Evolutionary conservation across 2,797 vertebrate genomes (phyloP).

Genomic region (Apogon talboti): DNA sequence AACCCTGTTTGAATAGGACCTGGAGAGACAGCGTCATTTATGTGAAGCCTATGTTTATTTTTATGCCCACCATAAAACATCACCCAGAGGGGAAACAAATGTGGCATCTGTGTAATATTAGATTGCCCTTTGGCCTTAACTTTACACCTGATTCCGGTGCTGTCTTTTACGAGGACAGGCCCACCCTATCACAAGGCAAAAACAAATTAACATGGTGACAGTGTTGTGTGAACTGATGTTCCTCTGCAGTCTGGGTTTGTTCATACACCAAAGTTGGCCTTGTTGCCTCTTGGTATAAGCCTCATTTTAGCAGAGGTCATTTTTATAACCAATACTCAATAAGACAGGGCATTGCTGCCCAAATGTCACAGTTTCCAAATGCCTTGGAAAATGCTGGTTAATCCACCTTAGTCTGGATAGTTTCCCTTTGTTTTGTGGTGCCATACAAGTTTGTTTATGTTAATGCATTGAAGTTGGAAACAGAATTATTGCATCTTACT

Average conservation of each 20-base stretch:
- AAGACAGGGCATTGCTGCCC: too few species aligned
- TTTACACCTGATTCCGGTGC: too few species aligned
- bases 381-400: too few species aligned
- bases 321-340: background rate
- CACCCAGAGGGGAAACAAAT: conserved; percentile 7
- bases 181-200: too few species aligned
- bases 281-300: too few species aligned
- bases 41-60: background rate
- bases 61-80: background rate
- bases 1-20: background rate
- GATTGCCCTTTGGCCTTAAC: background rate
- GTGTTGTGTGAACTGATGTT: background rate
- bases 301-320: background rate
- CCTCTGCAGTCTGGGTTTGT: background rate
- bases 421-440: too few species aligned
- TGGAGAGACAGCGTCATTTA: background rate
- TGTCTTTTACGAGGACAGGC: background rate
- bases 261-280: background rate
- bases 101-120: background rate
- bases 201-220: background rate
- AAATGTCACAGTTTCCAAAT: too few species aligned
- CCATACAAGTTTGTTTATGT: background rate
- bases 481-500: too few species aligned
- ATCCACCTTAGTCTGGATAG: too few species aligned
- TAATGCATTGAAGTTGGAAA: too few species aligned